These are phyloP conservation scores for Chaenocephalus aceratus DNA, from an alignment of 2,113 vertebrate species.

Conservation along the genomic window DNA sequence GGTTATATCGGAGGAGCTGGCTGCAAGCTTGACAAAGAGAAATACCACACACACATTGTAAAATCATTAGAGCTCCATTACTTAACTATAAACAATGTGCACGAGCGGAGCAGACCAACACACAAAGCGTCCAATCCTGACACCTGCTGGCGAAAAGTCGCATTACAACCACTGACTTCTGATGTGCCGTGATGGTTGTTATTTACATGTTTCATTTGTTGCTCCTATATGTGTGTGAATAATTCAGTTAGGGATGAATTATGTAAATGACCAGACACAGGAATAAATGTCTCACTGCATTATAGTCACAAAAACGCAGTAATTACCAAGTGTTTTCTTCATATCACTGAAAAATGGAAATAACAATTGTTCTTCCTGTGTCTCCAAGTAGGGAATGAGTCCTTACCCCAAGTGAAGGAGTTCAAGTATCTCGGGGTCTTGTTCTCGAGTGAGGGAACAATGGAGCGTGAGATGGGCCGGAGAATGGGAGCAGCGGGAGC, in stretches of 20 bases:
- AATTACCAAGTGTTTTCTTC: too few species aligned
- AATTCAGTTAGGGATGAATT: background rate
- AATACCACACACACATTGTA: slow-evolving; percentile 6
- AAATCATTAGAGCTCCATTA: slow-evolving; percentile 27
- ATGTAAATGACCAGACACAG: too few species aligned
- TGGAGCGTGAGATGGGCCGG: too few species aligned
- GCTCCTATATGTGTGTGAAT: background rate
- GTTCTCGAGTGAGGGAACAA: too few species aligned
- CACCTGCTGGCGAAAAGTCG: slow-evolving; percentile 57
- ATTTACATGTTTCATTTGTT: background rate
- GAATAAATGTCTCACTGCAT: too few species aligned
- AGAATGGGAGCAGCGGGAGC: too few species aligned
- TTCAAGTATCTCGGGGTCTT: too few species aligned
- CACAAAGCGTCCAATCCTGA: slow-evolving; percentile 36
- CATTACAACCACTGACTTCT: background rate
- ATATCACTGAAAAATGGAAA: background rate
- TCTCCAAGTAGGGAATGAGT: too few species aligned
- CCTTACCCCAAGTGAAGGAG: too few species aligned
- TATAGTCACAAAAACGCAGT: too few species aligned
- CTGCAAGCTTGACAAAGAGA: slow-evolving; percentile 11
- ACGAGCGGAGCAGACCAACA: too few species aligned
- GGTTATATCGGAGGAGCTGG: slow-evolving; percentile 20
- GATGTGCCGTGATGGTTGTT: background rate
- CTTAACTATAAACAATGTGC: background rate
- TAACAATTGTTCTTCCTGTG: background rate